Evolutionary conservation across 1,140 invertebrate species (phyloP), one percentile per base, ranked within the genome.

Genomic region (Vollenhovia emeryi): DNA sequence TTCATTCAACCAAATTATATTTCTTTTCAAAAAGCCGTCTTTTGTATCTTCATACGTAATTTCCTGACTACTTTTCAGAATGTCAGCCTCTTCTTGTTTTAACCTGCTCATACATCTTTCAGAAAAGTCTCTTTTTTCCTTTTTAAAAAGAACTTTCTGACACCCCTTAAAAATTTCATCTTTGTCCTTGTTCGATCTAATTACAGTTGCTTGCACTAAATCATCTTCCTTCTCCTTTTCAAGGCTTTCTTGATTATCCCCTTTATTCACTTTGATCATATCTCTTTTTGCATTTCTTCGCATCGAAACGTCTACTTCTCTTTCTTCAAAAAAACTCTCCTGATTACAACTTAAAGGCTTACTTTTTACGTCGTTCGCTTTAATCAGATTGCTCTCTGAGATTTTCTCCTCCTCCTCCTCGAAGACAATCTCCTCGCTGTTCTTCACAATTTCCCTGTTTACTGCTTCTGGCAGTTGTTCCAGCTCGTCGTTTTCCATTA

Each of bases 371-470:
- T 13, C 3, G 3, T 27, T 24, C 11, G 33, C 7, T 55, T 33
- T 73, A 33, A 21, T 43, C 1, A 33, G 9, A 52, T 73, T 73
- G 1, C 27, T 73, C 5, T 52, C n/a, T 36, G 30, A 57, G 21
- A 18, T 1, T 57, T 21, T 4, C 18, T 74, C 30, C 18, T 57
- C 1, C 18, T 57, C 1, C 40, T 92, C 88, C 9, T 92, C 92
- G 78, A 86, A 92, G 15, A 92, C 76, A 21, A 93, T 92, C 60
- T 92, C 92, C 0, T 89, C 71, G 30, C 92, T 91, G 75, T 92
- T 93, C 45, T 92, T 91, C 33, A 93, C 15, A 24, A 93, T 93
- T 24, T 93, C 92, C 3, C 71, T 87, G 60, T 92, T 93, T 24
- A 92, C 91, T 0, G 91, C 84, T 55, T 92, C 92, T 0, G 92